Conservation (phyloP, 92 coral and sea anemone species). For the Umimayanthus chanpuru region DNA sequence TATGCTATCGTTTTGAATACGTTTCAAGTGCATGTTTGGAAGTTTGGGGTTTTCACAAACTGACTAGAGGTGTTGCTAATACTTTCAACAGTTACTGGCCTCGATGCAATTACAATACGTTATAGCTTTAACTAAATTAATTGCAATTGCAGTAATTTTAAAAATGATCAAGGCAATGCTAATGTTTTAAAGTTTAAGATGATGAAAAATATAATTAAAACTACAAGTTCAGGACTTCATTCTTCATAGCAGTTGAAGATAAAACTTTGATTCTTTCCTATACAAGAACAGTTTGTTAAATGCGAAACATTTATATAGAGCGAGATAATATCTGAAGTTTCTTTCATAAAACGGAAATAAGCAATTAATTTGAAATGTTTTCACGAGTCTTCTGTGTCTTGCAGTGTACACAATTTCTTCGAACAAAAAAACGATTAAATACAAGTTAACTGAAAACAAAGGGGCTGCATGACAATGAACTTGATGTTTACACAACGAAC, state of each 20-base stretch:
- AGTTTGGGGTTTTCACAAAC: neutral
- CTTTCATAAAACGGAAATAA: neutral
- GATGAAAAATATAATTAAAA: too few relatives aligned
- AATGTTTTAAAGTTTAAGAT: neutral
- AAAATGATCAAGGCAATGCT: neutral
- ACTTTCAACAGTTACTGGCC: neutral
- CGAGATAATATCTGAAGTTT: neutral
- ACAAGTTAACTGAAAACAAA: neutral
- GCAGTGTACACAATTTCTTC: neutral
- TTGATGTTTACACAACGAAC: too few relatives aligned
- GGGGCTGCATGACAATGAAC: neutral
- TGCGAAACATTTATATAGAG: neutral
- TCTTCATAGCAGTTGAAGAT: neutral
- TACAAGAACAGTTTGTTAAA: neutral
- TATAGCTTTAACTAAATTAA: neutral
- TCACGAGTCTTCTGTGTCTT: neutral
- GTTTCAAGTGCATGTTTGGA: neutral
- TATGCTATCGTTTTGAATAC: neutral
- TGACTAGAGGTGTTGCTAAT: too few relatives aligned
- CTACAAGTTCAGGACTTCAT: too few relatives aligned
- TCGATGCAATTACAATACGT: neutral
- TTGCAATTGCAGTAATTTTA: neutral
- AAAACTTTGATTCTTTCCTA: neutral
- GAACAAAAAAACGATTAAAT: neutral
- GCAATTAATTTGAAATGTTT: slow-evolving; percentile 8